Conservation (phyloP, 2,797 vertebrate genomes). For the Trachurus trachurus region DNA sequence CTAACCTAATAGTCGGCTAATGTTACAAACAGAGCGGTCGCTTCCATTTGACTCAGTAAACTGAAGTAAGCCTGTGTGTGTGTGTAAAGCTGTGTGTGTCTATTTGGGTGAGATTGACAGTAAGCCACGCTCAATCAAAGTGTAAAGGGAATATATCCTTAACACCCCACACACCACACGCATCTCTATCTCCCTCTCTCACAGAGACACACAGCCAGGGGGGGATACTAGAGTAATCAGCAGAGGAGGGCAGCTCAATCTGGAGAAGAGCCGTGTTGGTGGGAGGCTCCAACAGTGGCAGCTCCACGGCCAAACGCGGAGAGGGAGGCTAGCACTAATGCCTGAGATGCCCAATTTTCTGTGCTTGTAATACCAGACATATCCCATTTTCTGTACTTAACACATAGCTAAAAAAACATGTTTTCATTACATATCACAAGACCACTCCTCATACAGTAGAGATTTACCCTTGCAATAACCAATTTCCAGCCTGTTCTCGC, state of each 20-base stretch:
- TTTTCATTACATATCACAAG: slow-evolving; percentile 37
- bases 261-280: slow-evolving; percentile 33
- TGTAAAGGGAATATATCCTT: slow-evolving; percentile 44
- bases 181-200: neutral
- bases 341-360: slow-evolving; percentile 24
- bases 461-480: slow-evolving; percentile 24
- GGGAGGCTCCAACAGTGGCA: slow-evolving; percentile 23
- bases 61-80: neutral
- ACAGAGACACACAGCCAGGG: slow-evolving; percentile 33
- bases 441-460: slow-evolving; percentile 33
- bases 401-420: slow-evolving; percentile 10
- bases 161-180: slow-evolving; percentile 19
- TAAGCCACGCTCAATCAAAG: slow-evolving; percentile 41
- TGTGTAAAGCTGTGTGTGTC: slow-evolving; percentile 1
- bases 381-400: slow-evolving; percentile 35
- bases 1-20: slow-evolving; percentile 49
- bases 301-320: slow-evolving; percentile 28
- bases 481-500: slow-evolving; percentile 22
- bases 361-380: slow-evolving; percentile 5
- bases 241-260: slow-evolving; percentile 51
- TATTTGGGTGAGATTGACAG: slow-evolving; percentile 23
- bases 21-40: slow-evolving; percentile 45
- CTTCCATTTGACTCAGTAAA: slow-evolving; percentile 48
- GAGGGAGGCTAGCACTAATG: slow-evolving; percentile 28
- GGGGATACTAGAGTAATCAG: slow-evolving; percentile 63